phyloP scores from a whole-genome alignment of 2,888 invertebrate genomes.

The Lasiommata megera region DNA sequence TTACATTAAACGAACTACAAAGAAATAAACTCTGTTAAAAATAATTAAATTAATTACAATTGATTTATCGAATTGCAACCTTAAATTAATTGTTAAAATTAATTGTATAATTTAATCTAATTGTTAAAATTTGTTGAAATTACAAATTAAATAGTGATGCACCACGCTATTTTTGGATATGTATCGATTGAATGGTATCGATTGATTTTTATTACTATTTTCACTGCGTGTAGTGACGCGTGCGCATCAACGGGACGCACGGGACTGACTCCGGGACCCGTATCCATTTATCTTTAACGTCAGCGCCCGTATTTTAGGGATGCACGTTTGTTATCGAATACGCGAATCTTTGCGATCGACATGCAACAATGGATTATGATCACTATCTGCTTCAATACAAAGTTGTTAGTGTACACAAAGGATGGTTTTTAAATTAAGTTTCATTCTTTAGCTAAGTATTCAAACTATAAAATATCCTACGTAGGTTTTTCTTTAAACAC shows the following conservation, averaged over 20 bases:
- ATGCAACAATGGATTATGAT: too few relatives aligned
- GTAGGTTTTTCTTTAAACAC: too few relatives aligned
- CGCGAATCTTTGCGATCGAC: slow-evolving; percentile 23
- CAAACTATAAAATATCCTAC: too few relatives aligned
- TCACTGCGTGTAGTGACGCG: slow-evolving; percentile 35
- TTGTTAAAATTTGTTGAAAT: not conserved
- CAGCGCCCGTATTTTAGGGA: slow-evolving; percentile 39
- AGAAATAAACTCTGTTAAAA: not conserved
- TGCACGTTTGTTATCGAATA: slow-evolving; percentile 36
- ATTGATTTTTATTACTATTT: slow-evolving; percentile 15
- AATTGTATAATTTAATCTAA: too few relatives aligned
- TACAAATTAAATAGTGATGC: slow-evolving; percentile 39
- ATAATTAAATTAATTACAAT: not conserved
- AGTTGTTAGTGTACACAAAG: too few relatives aligned
- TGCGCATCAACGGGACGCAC: slow-evolving; percentile 47
- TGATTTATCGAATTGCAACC: too few relatives aligned
- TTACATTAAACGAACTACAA: not conserved
- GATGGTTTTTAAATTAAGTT: too few relatives aligned
- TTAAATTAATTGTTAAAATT: too few relatives aligned
- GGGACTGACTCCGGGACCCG: slow-evolving; percentile 47
- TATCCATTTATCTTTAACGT: slow-evolving; percentile 50
- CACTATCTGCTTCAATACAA: too few relatives aligned
- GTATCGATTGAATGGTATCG: slow-evolving; percentile 43
- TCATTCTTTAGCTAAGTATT: too few relatives aligned
- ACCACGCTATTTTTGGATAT: slow-evolving; percentile 38